phyloP scores from a whole-genome alignment of 2,888 invertebrate species.

The Petrolisthes cinctipes region DNA sequence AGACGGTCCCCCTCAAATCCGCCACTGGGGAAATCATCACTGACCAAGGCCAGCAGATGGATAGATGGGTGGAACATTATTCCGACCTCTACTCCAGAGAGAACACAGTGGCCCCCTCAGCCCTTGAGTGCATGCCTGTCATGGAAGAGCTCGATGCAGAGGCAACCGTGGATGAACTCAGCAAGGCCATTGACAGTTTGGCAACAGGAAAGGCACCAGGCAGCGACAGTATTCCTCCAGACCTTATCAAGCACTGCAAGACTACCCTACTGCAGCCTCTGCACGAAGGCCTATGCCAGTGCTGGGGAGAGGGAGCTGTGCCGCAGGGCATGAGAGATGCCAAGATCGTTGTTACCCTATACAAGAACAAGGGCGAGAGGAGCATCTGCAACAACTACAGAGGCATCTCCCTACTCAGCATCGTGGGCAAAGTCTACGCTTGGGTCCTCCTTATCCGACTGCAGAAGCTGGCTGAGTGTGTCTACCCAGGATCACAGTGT shows the following conservation, averaged over 20 bases:
- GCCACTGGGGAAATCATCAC: too few species aligned
- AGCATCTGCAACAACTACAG: conserved; percentile 37
- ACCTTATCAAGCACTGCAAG: conserved; percentile 15
- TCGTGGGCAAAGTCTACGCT: conserved; percentile 30
- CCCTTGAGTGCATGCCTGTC: too few species aligned
- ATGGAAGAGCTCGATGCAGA: too few species aligned
- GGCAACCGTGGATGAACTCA: too few species aligned
- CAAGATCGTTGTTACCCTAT: background rate
- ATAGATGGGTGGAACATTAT: too few species aligned
- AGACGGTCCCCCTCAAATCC: too few species aligned
- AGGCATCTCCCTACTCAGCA: conserved; percentile 36
- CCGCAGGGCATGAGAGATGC: background rate
- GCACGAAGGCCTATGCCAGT: background rate
- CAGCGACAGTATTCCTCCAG: background rate
- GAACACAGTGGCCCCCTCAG: too few species aligned
- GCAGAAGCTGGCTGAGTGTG: conserved; percentile 25
- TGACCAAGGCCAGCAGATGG: too few species aligned
- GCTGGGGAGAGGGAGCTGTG: too few species aligned
- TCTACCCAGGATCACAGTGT: conserved; percentile 44
- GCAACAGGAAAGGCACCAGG: background rate
- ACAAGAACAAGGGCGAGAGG: conserved; percentile 16
- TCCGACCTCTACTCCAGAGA: too few species aligned
- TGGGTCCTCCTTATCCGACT: conserved; percentile 7
- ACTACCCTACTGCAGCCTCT: background rate
- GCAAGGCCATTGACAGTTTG: conserved; percentile 1